phyloP scores from a whole-genome alignment of 2,797 vertebrate genomes.

The Platalea minor region DNA sequence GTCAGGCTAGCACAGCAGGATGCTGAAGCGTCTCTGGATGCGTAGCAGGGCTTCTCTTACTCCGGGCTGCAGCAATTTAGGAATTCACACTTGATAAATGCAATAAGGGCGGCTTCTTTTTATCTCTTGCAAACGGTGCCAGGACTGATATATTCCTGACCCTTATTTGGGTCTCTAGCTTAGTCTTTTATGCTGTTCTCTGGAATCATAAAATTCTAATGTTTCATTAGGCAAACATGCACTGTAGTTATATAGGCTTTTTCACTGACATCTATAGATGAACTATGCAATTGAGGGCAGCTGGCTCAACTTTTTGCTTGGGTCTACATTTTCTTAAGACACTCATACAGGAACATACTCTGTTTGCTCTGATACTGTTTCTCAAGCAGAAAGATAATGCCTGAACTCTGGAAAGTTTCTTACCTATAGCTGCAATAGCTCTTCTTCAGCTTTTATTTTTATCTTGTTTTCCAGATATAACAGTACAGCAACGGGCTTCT shows the following conservation, averaged over 20 bases:
- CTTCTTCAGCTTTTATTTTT: neutral
- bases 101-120: conserved; percentile 32
- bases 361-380: neutral
- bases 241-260: neutral
- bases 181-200: neutral
- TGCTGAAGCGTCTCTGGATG: conserved; percentile 58
- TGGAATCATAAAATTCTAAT: neutral
- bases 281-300: neutral
- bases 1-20: conserved; percentile 53
- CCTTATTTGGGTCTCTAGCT: conserved; percentile 28
- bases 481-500: neutral
- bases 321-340: neutral
- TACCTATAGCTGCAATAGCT: neutral
- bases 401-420: neutral
- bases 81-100: conserved; percentile 65
- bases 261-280: neutral
- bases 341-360: neutral
- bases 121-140: conserved; percentile 33
- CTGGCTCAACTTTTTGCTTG: neutral
- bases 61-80: conserved; percentile 38
- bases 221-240: neutral
- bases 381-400: neutral
- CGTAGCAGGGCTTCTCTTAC: conserved; percentile 35
- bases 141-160: conserved; percentile 10
- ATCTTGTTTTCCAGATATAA: neutral